Evolutionary conservation across 2,797 vertebrate species (phyloP).

Genomic region (Sebastes flavidus): DNA sequence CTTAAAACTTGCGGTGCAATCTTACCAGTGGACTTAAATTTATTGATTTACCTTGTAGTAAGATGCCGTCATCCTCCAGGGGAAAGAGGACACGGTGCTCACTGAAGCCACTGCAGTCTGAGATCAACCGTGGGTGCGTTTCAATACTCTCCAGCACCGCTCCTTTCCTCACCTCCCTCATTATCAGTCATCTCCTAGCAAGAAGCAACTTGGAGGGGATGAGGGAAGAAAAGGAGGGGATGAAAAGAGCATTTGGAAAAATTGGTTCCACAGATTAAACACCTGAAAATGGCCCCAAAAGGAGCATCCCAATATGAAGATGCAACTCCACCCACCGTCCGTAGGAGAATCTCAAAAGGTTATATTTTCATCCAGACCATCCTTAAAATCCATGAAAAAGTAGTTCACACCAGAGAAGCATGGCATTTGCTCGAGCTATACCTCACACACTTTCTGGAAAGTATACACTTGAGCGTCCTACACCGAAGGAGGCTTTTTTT

Average conservation of each 20-base stretch:
- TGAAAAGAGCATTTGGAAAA: constrained; percentile 28
- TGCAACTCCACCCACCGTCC: neutral
- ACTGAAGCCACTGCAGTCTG: constrained; percentile 37
- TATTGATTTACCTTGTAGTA: constrained; percentile 69
- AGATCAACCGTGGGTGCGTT: constrained; percentile 35
- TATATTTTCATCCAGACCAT: constrained; percentile 23
- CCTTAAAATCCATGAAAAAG: constrained; percentile 2
- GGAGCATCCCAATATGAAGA: neutral
- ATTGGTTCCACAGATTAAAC: constrained; percentile 13
- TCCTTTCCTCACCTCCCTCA: constrained; percentile 47
- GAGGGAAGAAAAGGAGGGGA: constrained; percentile 47
- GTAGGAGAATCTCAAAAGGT: constrained; percentile 25
- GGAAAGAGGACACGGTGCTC: constrained; percentile 39
- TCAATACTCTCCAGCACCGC: constrained; percentile 17
- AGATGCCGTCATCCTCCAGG: constrained; percentile 62
- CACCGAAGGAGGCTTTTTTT: constrained; percentile 15
- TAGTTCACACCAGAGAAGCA: constrained; percentile 31
- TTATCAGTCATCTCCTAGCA: constrained; percentile 61
- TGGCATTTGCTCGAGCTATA: constrained; percentile 37
- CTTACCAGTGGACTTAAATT: constrained; percentile 76
- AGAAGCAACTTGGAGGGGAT: constrained; percentile 53
- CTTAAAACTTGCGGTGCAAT: constrained; percentile 72
- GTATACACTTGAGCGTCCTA: constrained; percentile 24
- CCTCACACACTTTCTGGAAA: constrained; percentile 46
- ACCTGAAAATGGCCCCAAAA: neutral